Base-by-base conservation (phyloP, 2,113 vertebrate species). In the Sinocyclocheilus anshuiensis region DNA sequence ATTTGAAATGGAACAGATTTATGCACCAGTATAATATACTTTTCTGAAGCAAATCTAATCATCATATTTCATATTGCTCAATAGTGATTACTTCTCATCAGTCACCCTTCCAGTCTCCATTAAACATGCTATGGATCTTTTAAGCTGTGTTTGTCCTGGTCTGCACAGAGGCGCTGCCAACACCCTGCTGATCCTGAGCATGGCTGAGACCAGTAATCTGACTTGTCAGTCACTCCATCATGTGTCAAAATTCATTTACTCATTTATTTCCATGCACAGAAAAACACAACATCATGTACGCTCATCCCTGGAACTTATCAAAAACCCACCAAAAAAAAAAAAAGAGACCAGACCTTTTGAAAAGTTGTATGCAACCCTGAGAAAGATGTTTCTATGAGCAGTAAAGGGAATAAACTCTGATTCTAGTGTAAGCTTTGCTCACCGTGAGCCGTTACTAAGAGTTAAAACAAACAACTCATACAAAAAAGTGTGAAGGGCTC, bases 181-280 rank as follows among this genome's bases (percentile, higher is more conserved):
- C 86, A 76, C 6, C 87, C 91, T 84, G 88, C 89, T 91, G 89
- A 82, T 87, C 86, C 83, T 59, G 83, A 89, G 81, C 85, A 84
- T 22, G 65, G 45, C 88, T 72, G 29, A 89, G 85, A 89, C 89
- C 18, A 29, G 86, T 87, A 82, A 59, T 90, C 88, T 90, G 85
- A 88, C 69, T 84, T 90, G 90, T 93, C 91, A 89, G 45, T 33
- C 16, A 11, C 6, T 78, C 53, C 75, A 76, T 88, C 81, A 90
- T 53, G 65, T 88, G 77, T 86, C 76, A 87, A 87, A 67, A 87
- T 90, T 87, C 86, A 84, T 75, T 89, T 87, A 45, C 42, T 45
- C 42, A 42, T 45, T 11, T 11, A 10, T 45, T 45, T 45, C 42
- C 9, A 45, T 45, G 42, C 42, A 10, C 42, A 45, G 9, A 10